A percentile compares a stretch with the other conserved stretches of the same genome.
These are phyloP conservation scores for Champsocephalus gunnari DNA, from an alignment of 2,797 vertebrate species.

Conservation along the genomic window DNA sequence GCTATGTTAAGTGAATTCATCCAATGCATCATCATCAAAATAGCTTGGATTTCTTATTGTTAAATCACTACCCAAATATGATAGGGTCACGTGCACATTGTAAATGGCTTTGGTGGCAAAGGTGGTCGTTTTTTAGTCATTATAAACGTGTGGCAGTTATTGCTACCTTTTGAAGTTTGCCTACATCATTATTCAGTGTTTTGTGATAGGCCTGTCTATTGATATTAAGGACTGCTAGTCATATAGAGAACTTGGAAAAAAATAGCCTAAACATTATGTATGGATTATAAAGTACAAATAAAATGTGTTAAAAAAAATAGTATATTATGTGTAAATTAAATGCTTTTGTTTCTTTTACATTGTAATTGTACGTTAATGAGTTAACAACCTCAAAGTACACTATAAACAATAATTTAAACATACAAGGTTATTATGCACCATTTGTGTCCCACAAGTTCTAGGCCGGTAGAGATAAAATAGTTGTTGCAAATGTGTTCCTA, in stretches of 20 bases:
- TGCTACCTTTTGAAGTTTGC: neutral
- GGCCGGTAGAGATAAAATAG: neutral
- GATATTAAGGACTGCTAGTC: neutral
- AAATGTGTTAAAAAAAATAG: neutral
- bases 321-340: neutral
- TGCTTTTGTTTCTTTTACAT: neutral
- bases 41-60: neutral
- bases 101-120: neutral
- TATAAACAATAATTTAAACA: neutral
- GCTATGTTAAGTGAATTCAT: neutral
- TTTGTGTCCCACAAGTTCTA: neutral
- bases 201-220: neutral
- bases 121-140: neutral
- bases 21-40: neutral
- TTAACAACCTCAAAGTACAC: neutral
- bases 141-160: neutral
- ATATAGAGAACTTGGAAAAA: neutral
- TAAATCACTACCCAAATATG: neutral
- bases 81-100: neutral
- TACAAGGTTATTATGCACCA: neutral
- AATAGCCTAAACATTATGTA: neutral
- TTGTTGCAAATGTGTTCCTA: conserved; percentile 5
- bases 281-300: neutral
- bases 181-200: neutral
- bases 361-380: neutral